Conservation (phyloP, 2,113 vertebrate species). For the Phocoena phocoena region DNA sequence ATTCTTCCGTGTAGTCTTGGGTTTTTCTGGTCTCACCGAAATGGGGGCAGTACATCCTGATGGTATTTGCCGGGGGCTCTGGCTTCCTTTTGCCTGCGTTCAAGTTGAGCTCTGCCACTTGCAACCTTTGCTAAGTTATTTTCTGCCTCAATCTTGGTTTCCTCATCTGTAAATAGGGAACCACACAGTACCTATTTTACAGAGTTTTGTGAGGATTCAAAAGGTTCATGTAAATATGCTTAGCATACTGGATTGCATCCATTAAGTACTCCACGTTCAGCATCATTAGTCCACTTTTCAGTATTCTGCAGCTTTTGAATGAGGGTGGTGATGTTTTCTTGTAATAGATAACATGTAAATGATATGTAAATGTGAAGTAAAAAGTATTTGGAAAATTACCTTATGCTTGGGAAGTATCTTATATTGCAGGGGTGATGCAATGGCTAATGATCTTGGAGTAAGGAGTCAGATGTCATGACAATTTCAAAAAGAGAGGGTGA, state of each 20-base stretch:
- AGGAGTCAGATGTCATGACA: not conserved
- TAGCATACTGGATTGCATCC: not conserved
- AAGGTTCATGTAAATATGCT: not conserved
- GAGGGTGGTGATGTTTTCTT: not conserved
- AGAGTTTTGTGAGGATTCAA: not conserved
- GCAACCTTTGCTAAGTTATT: not conserved
- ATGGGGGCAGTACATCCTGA: not conserved
- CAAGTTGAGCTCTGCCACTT: not conserved
- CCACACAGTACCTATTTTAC: not conserved
- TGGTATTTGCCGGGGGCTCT: fast-evolving
- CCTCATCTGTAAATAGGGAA: not conserved
- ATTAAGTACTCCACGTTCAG: no score
- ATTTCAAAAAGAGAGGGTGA: not conserved
- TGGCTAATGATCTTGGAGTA: not conserved
- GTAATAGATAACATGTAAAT: not conserved
- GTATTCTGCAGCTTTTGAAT: not conserved
- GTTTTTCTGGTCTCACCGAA: not conserved
- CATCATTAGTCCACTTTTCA: not conserved
- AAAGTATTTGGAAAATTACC: not conserved
- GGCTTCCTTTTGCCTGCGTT: not conserved
- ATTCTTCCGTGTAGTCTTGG: not conserved
- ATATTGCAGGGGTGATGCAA: not conserved
- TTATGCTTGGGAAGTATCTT: not conserved
- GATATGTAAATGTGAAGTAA: not conserved
- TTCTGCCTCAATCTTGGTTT: not conserved